A percentile compares a stretch with the other conserved stretches of the same genome.
Conservation (phyloP, 2,113 vertebrate species). For the Cyprinodon brontotheroides region DNA sequence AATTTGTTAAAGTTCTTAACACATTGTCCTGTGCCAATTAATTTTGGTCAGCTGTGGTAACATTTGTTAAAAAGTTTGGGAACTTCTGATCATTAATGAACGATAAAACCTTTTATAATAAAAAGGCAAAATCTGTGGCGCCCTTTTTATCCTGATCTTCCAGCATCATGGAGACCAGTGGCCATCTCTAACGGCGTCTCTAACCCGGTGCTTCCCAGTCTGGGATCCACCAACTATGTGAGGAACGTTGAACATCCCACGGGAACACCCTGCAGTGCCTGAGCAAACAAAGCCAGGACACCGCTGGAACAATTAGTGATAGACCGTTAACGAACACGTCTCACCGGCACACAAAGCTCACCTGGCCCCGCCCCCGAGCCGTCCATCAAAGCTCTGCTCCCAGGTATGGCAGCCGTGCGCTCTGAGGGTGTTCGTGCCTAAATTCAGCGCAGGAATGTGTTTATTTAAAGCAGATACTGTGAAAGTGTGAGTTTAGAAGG, state of each 20-base stretch:
- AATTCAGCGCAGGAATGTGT: slow-evolving; percentile 21
- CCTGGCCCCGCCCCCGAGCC: slow-evolving; percentile 13
- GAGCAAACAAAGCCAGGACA: slow-evolving; percentile 3
- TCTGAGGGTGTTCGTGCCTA: background rate
- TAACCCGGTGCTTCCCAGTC: background rate
- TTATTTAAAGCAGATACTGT: slow-evolving; percentile 27
- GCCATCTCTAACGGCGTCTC: too few relatives aligned
- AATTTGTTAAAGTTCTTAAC: too few relatives aligned
- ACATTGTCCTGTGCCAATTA: too few relatives aligned
- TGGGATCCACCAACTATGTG: background rate
- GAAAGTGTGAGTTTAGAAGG: slow-evolving; percentile 11
- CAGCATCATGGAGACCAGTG: too few relatives aligned
- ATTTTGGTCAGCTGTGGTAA: too few relatives aligned
- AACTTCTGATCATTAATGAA: too few relatives aligned
- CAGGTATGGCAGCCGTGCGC: slow-evolving; percentile 14
- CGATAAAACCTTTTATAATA: too few relatives aligned
- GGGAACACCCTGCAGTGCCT: background rate
- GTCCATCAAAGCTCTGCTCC: slow-evolving; percentile 37
- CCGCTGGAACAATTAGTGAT: slow-evolving; percentile 24
- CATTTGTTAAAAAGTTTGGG: too few relatives aligned
- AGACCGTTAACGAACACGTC: slow-evolving; percentile 28
- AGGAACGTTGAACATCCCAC: background rate
- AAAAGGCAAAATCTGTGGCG: too few relatives aligned
- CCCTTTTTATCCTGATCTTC: too few relatives aligned
- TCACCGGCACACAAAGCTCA: slow-evolving; percentile 13